phyloP scores from a whole-genome alignment of 1,140 invertebrate genomes.

The Heterodera carotae region DNA sequence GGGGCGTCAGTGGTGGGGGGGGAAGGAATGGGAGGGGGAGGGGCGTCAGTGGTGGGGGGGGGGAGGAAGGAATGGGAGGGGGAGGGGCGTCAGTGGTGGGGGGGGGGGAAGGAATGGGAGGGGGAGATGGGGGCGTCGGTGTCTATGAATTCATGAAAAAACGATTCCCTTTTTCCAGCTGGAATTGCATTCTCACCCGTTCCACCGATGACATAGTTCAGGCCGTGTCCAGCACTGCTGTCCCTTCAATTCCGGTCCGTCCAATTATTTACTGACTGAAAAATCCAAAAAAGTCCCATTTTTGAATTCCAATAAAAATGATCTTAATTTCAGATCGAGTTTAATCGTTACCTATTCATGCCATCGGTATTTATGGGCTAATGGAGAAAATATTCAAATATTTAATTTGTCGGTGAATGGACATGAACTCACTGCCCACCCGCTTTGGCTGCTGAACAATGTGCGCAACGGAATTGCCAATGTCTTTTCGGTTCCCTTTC shows the following conservation, averaged over 20 bases:
- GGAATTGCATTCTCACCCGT: slow-evolving; percentile 53
- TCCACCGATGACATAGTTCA: slow-evolving; percentile 60
- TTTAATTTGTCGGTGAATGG: slow-evolving; percentile 47
- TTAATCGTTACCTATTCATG: slow-evolving; percentile 62
- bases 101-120: too few species aligned
- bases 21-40: too few species aligned
- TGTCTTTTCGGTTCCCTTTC: slow-evolving; percentile 58
- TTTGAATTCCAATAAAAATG: neutral
- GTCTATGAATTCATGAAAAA: neutral
- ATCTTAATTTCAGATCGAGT: slow-evolving; percentile 50
- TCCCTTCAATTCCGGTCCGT: slow-evolving; percentile 51
- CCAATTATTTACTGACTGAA: neutral
- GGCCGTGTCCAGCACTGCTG: slow-evolving; percentile 47
- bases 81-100: too few species aligned
- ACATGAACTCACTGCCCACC: slow-evolving; percentile 49
- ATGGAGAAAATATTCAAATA: too few species aligned
- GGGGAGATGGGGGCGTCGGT: too few species aligned
- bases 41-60: too few species aligned
- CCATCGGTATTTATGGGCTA: too few species aligned
- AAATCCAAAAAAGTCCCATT: neutral
- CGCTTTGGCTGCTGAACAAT: slow-evolving; percentile 57
- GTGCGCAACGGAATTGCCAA: slow-evolving; percentile 44
- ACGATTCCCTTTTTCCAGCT: neutral
- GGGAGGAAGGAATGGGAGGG: too few species aligned
- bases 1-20: too few species aligned